Evolutionary conservation across 2,113 vertebrate genomes (phyloP), one percentile per base, ranked within the genome.

Genomic region (Corythoichthys intestinalis): DNA sequence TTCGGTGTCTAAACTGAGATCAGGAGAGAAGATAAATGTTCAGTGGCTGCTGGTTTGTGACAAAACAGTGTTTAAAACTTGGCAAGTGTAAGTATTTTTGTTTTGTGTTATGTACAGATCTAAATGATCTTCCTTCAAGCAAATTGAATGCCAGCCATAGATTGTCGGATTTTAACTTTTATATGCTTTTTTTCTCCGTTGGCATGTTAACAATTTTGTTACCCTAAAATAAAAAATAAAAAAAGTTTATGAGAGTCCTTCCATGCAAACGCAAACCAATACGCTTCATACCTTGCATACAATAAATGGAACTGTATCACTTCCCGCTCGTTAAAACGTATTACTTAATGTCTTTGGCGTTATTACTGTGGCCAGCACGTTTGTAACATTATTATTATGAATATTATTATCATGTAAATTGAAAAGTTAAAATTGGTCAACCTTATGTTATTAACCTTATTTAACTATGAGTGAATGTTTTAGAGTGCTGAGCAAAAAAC

Each of bases 231-330:
- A 28, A 28, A 28, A 28, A 28, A 28, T 28, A 28, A 28, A 66
- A 60, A 84, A 74, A 82, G 74, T 69, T 82, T 72, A 74, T 28
- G 47, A 71, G 13, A 60, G 14, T 48, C 54, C 46, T 37, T 72
- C 41, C 1, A 6, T 48, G 71, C n/a, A 73, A 52, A 72, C 39
- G 49, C 78, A 48, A 50, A 28, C 34, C 61, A 49, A 65, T 65
- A 49, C 58, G 13, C 14, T 39, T 41, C 52, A 67, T 34, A 64
- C 56, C 48, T 50, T 2, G 14, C 17, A 50, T 60, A 53, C 71
- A 62, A 76, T 70, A 72, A 75, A 81, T 49, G 20, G 20, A 28
- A 28, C 28, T 63, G 10, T 56, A 53, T 35, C 9, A 41, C 63
- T 49, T 66, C 57, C 44, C 41, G 20, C 20, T 28, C 20, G 20